phyloP scores from a whole-genome alignment of 1,140 invertebrate species.

The Propsilocerus akamusi region DNA sequence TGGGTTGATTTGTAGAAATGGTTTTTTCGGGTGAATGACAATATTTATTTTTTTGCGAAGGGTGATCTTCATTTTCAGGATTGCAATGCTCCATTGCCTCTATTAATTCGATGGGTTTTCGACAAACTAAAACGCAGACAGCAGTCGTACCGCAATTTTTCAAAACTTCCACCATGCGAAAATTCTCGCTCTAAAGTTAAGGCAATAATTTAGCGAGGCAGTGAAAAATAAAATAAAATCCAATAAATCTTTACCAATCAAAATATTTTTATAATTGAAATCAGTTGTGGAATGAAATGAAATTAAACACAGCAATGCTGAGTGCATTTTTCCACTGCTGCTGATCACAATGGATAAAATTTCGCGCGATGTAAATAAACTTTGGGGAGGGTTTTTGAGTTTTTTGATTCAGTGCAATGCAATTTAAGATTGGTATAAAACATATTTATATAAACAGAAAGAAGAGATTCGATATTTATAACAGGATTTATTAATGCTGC shows the following conservation, averaged over 20 bases:
- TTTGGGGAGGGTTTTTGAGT: background rate
- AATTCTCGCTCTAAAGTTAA: no score
- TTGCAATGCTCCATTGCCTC: background rate
- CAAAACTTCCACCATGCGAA: no score
- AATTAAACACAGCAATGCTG: no score
- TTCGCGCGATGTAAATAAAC: background rate
- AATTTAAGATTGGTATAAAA: no score
- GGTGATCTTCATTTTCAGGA: background rate
- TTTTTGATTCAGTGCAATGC: no score
- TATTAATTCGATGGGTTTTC: no score
- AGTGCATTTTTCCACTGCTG: no score
- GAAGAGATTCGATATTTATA: background rate
- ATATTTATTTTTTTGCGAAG: background rate
- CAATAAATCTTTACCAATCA: background rate
- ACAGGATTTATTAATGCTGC: background rate
- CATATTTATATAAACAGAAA: background rate
- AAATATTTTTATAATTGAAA: background rate
- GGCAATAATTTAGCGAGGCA: background rate
- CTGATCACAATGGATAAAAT: no score
- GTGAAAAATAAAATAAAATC: background rate
- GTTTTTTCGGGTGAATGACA: background rate
- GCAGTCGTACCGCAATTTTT: no score
- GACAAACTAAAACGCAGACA: no score
- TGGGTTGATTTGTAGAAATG: background rate
- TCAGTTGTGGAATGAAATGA: background rate